phyloP scores from a whole-genome alignment of 1,140 invertebrate species.

The Cydia amplana region DNA sequence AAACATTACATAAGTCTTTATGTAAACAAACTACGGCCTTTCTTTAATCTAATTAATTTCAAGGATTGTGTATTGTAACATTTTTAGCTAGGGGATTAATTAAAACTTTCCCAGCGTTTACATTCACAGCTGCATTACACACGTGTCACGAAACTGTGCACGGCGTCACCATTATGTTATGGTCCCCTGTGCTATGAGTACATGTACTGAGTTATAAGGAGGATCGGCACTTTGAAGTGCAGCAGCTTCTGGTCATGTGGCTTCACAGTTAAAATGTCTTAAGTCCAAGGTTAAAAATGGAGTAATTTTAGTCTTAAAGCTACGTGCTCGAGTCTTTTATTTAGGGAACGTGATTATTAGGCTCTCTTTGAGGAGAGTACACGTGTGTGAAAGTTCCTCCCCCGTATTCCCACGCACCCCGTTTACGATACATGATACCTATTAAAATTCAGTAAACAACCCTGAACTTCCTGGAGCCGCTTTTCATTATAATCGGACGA shows the following conservation, averaged over 20 bases:
- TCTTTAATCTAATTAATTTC: slow-evolving; percentile 6
- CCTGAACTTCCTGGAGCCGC: slow-evolving; percentile 10
- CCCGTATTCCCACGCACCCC: slow-evolving; percentile 24
- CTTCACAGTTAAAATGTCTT: background rate
- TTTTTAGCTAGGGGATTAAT: slow-evolving; percentile 12
- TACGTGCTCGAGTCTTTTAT: background rate
- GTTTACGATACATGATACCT: background rate
- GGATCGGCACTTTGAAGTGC: slow-evolving; percentile 7
- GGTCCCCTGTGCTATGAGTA: background rate
- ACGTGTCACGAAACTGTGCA: slow-evolving; percentile 21
- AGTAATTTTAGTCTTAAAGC: background rate
- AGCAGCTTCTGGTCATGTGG: background rate
- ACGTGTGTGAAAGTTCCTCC: slow-evolving; percentile 25
- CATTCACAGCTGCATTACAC: slow-evolving; percentile 28
- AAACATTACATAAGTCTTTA: background rate
- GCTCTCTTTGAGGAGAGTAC: background rate
- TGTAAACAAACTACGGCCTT: slow-evolving; percentile 5
- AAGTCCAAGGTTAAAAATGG: background rate
- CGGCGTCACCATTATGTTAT: background rate
- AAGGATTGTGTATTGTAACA: slow-evolving; percentile 4
- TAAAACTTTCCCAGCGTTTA: background rate
- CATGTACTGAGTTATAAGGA: background rate
- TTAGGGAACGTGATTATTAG: background rate
- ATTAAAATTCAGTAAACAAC: slow-evolving; percentile 30
- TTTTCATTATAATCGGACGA: slow-evolving; percentile 26